phyloP scores from a whole-genome alignment of 2,113 vertebrate species.

The Lipophrys pholis region DNA sequence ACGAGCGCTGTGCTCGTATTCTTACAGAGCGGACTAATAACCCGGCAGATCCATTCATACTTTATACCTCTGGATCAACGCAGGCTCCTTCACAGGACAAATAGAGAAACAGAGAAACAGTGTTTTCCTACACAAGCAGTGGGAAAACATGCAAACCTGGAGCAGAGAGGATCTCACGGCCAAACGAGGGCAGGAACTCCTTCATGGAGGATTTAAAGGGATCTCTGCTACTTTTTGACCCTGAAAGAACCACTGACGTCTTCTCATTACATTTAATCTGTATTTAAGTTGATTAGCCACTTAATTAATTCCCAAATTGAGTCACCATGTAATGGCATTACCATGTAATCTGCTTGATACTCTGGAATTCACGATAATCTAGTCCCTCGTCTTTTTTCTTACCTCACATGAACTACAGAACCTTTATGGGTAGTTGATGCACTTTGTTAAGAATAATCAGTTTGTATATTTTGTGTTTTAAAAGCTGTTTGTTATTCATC shows the following conservation, averaged over 20 bases:
- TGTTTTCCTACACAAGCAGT: too few relatives aligned
- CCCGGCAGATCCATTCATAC: neutral
- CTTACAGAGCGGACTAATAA: constrained; percentile 1
- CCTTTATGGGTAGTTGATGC: constrained; percentile 6
- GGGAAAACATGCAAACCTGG: too few relatives aligned
- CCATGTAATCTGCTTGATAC: constrained; percentile 38
- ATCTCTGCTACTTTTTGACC: constrained; percentile 8
- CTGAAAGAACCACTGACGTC: neutral
- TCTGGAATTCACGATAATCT: constrained; percentile 32
- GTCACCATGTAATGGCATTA: constrained; percentile 51
- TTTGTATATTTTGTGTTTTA: constrained; percentile 17
- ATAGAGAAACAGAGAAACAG: too few relatives aligned
- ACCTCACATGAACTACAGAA: neutral
- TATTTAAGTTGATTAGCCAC: constrained; percentile 47
- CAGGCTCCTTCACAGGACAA: too few relatives aligned
- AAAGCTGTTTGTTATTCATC: constrained; percentile 48
- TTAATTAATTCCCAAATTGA: constrained; percentile 47
- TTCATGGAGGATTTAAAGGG: neutral
- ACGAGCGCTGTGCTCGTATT: constrained; percentile 18
- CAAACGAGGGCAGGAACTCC: neutral
- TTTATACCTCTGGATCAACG: too few relatives aligned
- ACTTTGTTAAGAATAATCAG: constrained; percentile 28
- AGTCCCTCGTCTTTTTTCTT: constrained; percentile 19
- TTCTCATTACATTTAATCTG: constrained; percentile 23
- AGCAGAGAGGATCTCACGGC: too few relatives aligned